Base-by-base conservation (phyloP, 2,888 invertebrate species). In the Perdita meconis region DNA sequence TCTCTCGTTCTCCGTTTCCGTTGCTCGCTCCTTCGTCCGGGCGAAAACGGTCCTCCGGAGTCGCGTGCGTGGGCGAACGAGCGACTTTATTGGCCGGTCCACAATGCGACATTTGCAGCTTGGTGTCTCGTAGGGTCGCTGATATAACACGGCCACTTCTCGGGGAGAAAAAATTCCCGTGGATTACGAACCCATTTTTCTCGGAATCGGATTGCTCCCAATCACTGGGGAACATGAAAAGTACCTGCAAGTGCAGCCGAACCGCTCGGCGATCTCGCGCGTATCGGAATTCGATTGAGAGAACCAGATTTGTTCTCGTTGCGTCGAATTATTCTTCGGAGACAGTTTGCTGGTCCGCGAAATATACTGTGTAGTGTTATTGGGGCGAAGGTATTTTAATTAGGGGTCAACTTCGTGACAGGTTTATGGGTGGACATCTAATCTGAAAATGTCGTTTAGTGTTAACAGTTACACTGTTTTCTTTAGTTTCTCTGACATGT, bases 41-140 rank as follows among this genome's bases (percentile, higher is more conserved):
- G 64, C 70, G 55, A 53, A n/a, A 53, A 42, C 59, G 57, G 44
- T 65, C 53, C 61, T 36, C 24, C 42, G 36, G 56, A 56, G 57
- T 69, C 72, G 77, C 68, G 86, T 85, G 77, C 68, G 86, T 85
- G 79, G 84, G 83, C 78, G 84, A 83, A 61, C 78, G 74, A 65
- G 72, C 78, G 79, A 85, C 63, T 85, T 85, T 85, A 85, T 85
- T 85, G 83, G 79, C 79, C 66, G 75, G 76, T 77, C 76, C 81
- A 80, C 86, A 83, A 83, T 81, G 73, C 83, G 77, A 85, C 79
- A 81, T 83, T 81, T 69, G 79, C 81, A 76, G 68, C 72, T 56
- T 64, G 68, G 59, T 75, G 72, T 68, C 63, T 66, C 78, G 68
- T 36, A 60, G 71, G 70, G 64, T 67, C 73, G 71, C 50, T 55